These are phyloP conservation scores for Charadrius vociferus DNA, from an alignment of 2,113 vertebrate genomes.

Conservation along the genomic window DNA sequence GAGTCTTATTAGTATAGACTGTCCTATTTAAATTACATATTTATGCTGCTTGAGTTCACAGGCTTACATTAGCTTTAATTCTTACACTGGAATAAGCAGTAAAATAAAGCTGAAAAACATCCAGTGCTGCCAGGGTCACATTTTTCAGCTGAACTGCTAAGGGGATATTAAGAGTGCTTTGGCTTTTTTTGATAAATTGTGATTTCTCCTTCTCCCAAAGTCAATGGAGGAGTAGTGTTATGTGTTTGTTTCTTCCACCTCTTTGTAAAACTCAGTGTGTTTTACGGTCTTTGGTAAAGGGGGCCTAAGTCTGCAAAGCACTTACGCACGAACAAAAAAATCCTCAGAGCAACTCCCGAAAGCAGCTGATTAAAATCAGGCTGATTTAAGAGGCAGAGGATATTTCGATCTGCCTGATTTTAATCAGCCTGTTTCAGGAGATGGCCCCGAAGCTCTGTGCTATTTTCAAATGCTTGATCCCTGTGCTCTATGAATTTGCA, in stretches of 20 bases:
- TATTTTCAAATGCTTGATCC: background rate
- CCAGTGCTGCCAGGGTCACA: background rate
- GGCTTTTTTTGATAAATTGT: background rate
- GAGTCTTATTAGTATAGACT: background rate
- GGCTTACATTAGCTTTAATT: background rate
- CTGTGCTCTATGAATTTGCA: background rate
- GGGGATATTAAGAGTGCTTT: background rate
- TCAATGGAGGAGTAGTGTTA: background rate
- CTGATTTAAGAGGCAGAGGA: slow-evolving; percentile 12
- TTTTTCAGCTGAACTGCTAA: slow-evolving; percentile 14
- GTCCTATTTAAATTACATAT: background rate
- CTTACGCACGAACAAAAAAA: rapidly evolving
- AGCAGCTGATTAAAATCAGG: slow-evolving; percentile 15
- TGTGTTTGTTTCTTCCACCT: background rate
- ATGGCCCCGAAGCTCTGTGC: background rate
- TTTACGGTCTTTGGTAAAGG: background rate
- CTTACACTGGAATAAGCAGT: background rate
- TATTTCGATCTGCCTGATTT: background rate
- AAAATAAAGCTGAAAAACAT: slow-evolving; percentile 15
- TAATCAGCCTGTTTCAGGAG: background rate
- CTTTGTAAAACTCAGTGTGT: background rate
- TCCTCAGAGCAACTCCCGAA: background rate
- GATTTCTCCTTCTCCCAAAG: background rate
- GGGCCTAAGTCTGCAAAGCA: background rate
- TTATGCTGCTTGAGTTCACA: background rate